Base-by-base conservation (phyloP, 2,113 vertebrate species). In the Notothenia coriiceps region DNA sequence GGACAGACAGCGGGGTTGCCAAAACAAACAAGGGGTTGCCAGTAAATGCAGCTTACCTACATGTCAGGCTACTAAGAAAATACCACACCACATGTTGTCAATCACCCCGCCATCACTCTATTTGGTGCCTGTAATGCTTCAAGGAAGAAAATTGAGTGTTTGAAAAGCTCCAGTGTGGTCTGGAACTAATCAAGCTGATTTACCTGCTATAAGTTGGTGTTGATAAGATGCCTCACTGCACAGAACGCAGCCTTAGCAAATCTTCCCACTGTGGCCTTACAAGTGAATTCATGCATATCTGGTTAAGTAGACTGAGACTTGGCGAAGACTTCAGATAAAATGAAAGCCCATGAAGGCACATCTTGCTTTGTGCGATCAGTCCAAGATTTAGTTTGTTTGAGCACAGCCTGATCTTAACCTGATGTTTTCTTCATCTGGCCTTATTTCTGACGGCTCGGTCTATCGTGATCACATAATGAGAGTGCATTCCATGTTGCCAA, bases 211-310 rank as follows among this genome's bases (percentile, higher is more conserved):
- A 55, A 62, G 69, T 79, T 52, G 68, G 35, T 79, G 71, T 66
- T 57, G 82, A 83, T 80, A 43, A 70, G 70, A 68, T 22, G 62
- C n/a, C 11, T 65, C 18, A 12, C 44, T 47, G 60, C 43, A 43
- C 50, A 65, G 44, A 73, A 44, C 47, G 22, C 67, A 65, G 40
- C 35, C 17, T 54, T 25, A 54, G n/a, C 72, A 25, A 8, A 69
- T 67, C 75, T 61, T 49, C 69, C 65, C 68, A 65, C 44, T 61
- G 52, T 81, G 63, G 73, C 67, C 70, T 50, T 71, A 17, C 70
- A 77, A 81, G 85, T 85, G 56, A 69, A 71, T 79, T 88, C 86
- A 83, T 63, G 85, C 86, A 79, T 47, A 61, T 86, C 77, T 55
- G 25, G 55, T 60, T 83, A 66, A 64, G 66, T 22, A 55, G 46